Conservation (phyloP, 2,888 invertebrate species). For the Craniophora ligustri region DNA sequence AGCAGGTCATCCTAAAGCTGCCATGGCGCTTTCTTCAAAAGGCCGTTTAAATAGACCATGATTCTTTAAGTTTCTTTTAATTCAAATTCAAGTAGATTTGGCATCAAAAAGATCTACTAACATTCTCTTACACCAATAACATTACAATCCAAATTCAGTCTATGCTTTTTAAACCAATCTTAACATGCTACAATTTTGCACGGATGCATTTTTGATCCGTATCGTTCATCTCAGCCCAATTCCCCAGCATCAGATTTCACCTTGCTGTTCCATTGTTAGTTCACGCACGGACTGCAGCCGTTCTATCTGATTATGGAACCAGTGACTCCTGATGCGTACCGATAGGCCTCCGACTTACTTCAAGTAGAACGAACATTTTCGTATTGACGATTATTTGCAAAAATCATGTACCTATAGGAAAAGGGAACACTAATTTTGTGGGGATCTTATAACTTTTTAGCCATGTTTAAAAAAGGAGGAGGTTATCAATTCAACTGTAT, state of each 20-base stretch:
- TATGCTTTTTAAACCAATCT: not conserved
- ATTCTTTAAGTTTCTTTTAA: no score
- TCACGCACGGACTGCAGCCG: conserved; percentile 34
- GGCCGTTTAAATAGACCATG: no score
- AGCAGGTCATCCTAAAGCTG: no score
- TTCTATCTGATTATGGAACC: conserved; percentile 22
- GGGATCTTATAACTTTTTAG: no score
- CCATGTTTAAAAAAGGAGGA: no score
- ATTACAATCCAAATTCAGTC: not conserved
- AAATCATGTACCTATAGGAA: no score
- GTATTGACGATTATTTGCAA: not conserved
- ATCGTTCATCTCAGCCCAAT: conserved; percentile 20
- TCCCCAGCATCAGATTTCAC: conserved; percentile 35
- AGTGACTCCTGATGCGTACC: conserved; percentile 17
- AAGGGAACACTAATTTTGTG: no score
- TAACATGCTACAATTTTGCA: conserved; percentile 4
- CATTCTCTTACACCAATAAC: no score
- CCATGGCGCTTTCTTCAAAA: no score
- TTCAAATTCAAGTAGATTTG: no score
- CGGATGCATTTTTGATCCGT: conserved; percentile 10
- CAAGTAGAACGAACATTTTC: conserved; percentile 6
- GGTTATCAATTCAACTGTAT: no score
- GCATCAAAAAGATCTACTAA: no score
- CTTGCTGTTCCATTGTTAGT: conserved; percentile 41
- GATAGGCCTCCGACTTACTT: conserved; percentile 24